A percentile compares a stretch with the other conserved stretches of the same genome.
phyloP scores from a whole-genome alignment of 2,113 vertebrate species.

The Chroicocephalus ridibundus region DNA sequence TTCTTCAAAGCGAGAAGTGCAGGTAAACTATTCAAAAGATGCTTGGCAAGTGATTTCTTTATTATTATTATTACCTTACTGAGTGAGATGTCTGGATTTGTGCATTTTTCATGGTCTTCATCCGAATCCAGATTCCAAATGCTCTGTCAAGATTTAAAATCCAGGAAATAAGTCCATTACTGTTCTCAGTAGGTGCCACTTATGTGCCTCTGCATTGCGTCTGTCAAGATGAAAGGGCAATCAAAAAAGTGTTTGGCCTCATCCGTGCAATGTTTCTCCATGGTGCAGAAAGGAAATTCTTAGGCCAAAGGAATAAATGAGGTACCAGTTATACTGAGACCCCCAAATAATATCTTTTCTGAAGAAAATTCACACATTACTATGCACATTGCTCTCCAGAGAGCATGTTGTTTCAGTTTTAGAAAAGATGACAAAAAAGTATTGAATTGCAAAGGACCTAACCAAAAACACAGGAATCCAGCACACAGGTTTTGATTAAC shows the following conservation, averaged over 20 bases:
- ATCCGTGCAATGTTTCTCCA: background rate
- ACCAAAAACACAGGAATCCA: background rate
- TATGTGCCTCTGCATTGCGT: background rate
- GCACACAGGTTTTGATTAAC: background rate
- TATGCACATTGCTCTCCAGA: background rate
- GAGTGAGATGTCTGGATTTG: conserved; percentile 41
- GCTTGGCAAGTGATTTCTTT: background rate
- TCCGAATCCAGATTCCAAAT: conserved; percentile 50
- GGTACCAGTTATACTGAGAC: background rate
- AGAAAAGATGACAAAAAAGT: background rate
- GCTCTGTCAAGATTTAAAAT: conserved; percentile 30
- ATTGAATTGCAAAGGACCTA: background rate
- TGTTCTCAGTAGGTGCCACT: conserved; percentile 53
- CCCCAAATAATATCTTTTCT: background rate
- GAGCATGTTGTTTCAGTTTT: background rate
- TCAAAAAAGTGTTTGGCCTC: background rate
- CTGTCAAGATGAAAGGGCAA: conserved; percentile 44
- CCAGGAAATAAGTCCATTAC: conserved; percentile 59
- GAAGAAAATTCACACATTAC: background rate
- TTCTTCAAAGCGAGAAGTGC: background rate
- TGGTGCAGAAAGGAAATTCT: background rate
- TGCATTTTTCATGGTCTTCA: conserved; percentile 54
- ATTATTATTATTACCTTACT: background rate
- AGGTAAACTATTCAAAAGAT: background rate
- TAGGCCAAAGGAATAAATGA: background rate